Base-by-base conservation (phyloP, 2,113 vertebrate species). In the Eptesicus fuscus region DNA sequence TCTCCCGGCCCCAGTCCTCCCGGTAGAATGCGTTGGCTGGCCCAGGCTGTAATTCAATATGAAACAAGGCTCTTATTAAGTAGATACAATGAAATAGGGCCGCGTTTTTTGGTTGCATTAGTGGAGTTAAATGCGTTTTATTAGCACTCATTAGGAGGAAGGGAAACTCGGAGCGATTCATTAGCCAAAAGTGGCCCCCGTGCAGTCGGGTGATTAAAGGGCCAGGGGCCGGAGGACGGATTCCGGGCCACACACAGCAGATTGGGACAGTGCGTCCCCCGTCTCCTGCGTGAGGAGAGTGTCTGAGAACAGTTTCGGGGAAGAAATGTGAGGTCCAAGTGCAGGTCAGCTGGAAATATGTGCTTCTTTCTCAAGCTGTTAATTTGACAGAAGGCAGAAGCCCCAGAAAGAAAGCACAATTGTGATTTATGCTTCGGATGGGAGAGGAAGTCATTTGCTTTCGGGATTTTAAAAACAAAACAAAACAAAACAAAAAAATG, bases 21-120 rank as follows among this genome's bases (percentile, higher is more conserved):
- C 98, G 98, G 98, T 98, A 97, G 97, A 97, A 98, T 80, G 82
- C 97, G 98, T 98, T 97, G 98, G 99, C 98, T 98, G 98, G 98
- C 98, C 97, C 96, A 83, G 97, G 97, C 97, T 94, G 99, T 98
- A 99, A 99, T 98, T 90, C 95, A 98, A 99, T 99, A 99, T 98
- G 96, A 97, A 97, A 97, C 97, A 97, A 98, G 98, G 98, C 97
- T 98, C 97, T 98, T 97, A 98, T 98, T 98, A 98, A 99, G 98
- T 98, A 99, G 98, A 99, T 98, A 98, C 97, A 98, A 94, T 98
- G 98, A 98, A 98, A 98, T 35, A 91, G 90, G 71, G 91, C 92
- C 92, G 96, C 95, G 97, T 97, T 98, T 98, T 98, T 98, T 94
- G 23, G 92, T 97, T 98, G 98, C 96, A 90, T 98, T 98, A 98